Evolutionary conservation across 2,797 vertebrate species (phyloP).

Genomic region (Myotis myotis): DNA sequence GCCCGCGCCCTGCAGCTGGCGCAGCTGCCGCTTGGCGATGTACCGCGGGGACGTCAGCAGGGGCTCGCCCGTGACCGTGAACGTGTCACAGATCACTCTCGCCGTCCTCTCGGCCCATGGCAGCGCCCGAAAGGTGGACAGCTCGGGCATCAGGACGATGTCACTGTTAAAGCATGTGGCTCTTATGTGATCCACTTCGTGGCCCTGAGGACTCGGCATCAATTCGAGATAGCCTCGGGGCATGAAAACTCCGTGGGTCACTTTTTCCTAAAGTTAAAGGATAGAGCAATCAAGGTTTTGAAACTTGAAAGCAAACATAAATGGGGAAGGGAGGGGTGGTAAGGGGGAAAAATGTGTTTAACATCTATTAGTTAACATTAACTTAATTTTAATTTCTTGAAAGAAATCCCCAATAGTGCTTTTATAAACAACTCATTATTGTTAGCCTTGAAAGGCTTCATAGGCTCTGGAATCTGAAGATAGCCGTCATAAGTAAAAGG

Average conservation of each 20-base stretch:
- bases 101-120: slow-evolving; percentile 94
- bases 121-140: slow-evolving; percentile 90
- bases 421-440: background rate
- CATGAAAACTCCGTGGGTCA: slow-evolving; percentile 91
- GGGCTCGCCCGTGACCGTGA: slow-evolving; percentile 88
- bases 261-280: slow-evolving; percentile 90
- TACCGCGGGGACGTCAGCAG: slow-evolving; percentile 92
- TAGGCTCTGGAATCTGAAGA: slow-evolving; percentile 2
- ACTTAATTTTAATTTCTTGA: slow-evolving; percentile 18
- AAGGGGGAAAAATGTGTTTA: background rate
- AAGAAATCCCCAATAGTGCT: background rate
- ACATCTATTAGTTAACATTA: background rate
- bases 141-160: slow-evolving; percentile 92
- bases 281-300: slow-evolving; percentile 38
- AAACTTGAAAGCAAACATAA: background rate
- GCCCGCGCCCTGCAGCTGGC: slow-evolving; percentile 89
- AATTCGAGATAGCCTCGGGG: slow-evolving; percentile 94
- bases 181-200: slow-evolving; percentile 90
- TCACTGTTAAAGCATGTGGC: slow-evolving; percentile 92
- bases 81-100: slow-evolving; percentile 95
- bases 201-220: slow-evolving; percentile 89
- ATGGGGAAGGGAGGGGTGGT: background rate
- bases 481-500: background rate
- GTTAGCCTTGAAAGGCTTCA: background rate
- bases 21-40: slow-evolving; percentile 91